Evolutionary conservation across 2,113 vertebrate genomes (phyloP).

Genomic region (Platycercus adscitus): DNA sequence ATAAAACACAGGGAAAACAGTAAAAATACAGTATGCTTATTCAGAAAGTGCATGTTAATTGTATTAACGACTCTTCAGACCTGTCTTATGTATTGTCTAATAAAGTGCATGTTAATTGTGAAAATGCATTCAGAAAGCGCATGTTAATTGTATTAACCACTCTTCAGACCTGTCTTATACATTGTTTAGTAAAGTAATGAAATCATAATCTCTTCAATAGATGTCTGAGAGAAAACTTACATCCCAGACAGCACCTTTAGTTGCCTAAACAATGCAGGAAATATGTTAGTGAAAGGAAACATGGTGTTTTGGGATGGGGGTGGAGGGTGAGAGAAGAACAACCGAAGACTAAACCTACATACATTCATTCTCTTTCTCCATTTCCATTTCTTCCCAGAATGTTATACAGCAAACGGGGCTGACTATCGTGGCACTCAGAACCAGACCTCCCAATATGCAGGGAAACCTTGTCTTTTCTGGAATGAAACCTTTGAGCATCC

Average conservation of each 20-base stretch:
- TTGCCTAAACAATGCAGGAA: background rate
- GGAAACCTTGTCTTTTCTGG: slow-evolving; percentile 95
- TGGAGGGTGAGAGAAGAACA: background rate
- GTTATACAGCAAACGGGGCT: slow-evolving; percentile 93
- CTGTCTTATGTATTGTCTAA: background rate
- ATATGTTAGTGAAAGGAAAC: background rate
- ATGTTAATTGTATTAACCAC: background rate
- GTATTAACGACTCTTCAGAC: background rate
- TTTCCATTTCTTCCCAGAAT: slow-evolving; percentile 80
- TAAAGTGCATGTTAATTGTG: background rate
- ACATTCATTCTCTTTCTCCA: background rate
- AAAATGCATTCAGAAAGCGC: background rate
- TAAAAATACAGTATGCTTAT: background rate
- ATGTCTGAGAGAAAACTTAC: background rate
- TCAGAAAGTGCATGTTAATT: background rate
- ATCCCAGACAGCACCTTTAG: background rate
- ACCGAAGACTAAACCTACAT: background rate
- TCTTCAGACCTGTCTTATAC: background rate
- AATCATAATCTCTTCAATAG: background rate
- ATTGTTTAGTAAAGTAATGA: background rate
- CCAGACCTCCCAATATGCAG: slow-evolving; percentile 87
- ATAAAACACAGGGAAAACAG: background rate
- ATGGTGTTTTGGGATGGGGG: background rate
- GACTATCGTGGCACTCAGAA: slow-evolving; percentile 95
- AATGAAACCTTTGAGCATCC: slow-evolving; percentile 97